Evolutionary conservation across 2,888 invertebrate species (phyloP), one percentile per base, ranked within the genome.

Genomic region (Pelosia muscerda): DNA sequence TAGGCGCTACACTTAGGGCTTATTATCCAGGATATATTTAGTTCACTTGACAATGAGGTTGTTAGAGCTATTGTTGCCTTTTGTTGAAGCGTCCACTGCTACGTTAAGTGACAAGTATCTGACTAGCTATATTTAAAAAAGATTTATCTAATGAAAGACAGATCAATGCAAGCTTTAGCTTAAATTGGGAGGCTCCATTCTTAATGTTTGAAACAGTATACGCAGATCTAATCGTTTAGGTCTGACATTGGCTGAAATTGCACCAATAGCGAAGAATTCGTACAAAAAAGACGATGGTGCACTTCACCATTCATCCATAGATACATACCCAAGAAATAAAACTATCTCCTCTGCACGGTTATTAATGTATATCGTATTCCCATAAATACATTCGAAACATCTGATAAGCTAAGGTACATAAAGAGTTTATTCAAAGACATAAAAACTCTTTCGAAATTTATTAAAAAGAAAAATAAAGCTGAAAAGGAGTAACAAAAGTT

Each of bases 401-500:
- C 38, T 19, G 19, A 19, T 42, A 42, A 15, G 38, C 38, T 38
- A 19, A 19, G n/a, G 9, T n/a, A n/a, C 49, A 42, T 19, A n/a
- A 49, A 49, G 5, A 49, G n/a, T 49, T n/a, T 2, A n/a, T n/a
- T n/a, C n/a, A n/a, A 49, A 49, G 8, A 49, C 2, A 19, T 6
- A 31, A 58, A 31, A 22, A 34, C 38, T 58, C 49, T 49, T 58
- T 31, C 13, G 23, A 23, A 59, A 34, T 2, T 22, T 22, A 34
- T 59, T 8, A 34, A 22, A 10, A 13, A 31, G 22, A 2, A 31
- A 58, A 34, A 34, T 34, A 13, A 57, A 28, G 15, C 19, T 4
- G 25, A 61, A 38, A 42, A 31, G 23, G 25, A 28, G 34, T 67
- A 69, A 74, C 67, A 65, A 65, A 23, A 68, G 60, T 66, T 65